Evolutionary conservation across 1,140 invertebrate genomes (phyloP), one percentile per base, ranked within the genome.

Genomic region (Microplitis mediator): DNA sequence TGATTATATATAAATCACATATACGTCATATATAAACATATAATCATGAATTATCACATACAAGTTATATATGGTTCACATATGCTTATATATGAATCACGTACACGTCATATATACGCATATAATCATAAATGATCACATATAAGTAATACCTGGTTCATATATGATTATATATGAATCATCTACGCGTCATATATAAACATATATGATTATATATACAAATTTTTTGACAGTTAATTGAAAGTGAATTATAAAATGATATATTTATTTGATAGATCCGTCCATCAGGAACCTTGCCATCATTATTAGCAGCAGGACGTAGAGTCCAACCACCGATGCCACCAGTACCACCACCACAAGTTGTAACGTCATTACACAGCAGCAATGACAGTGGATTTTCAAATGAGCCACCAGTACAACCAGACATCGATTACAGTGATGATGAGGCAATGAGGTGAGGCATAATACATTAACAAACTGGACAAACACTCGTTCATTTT

Each of bases 341-440:
- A 34, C 89, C 89, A 54, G 84, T 87, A 56, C 87, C 85, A 36
- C 88, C 86, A 72, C 88, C 84, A 36, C 88, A 88, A 79, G 88
- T 82, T 13, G 83, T 85, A 80, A 93, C 93, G 8, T 94, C 93
- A 23, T 89, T 95, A 66, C 94, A 96, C 83, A 95, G 94, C 82
- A 96, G 94, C 81, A 96, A 96, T 85, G 95, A 96, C 86, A 95
- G 94, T 78, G 95, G 95, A 32, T 96, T 96, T 81, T 95, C 94
- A 79, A 96, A 96, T 79, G 95, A 95, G 80, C 93, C 94, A 8
- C 94, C 95, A 3, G 93, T 93, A 23, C 94, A 95, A 79, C 95
- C 95, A 0, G 94, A 96, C 85, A 91, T 95, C 73, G 95, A 96
- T 84, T 96, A 96, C 83, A 95, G 94, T 52, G 95, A 96, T 80